Percentiles rank a stretch among this genome's conserved stretches.
These are phyloP conservation scores for Sarcophaga rosellei DNA, from an alignment of 2,888 invertebrate genomes.

Conservation along the genomic window DNA sequence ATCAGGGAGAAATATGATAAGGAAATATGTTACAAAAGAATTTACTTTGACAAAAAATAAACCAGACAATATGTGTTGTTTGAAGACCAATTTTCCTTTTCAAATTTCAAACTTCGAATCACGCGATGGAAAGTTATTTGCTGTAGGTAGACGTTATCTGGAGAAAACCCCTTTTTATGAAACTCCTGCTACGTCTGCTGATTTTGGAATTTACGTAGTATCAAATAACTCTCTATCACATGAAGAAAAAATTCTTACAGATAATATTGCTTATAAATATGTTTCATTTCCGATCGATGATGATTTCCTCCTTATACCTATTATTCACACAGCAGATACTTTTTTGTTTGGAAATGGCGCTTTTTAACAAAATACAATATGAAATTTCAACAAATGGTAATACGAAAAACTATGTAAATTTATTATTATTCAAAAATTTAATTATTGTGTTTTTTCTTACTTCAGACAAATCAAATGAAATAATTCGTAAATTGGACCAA, in stretches of 20 bases:
- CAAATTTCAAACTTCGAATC: constrained; percentile 13
- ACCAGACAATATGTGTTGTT: too few species aligned
- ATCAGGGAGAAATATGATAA: not conserved
- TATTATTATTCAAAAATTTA: too few species aligned
- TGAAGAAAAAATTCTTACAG: not conserved
- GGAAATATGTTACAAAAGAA: constrained; percentile 2
- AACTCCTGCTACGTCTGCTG: not conserved
- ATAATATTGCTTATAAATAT: constrained; percentile 22
- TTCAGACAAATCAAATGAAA: not conserved
- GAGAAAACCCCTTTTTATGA: not conserved
- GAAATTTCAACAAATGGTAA: not conserved
- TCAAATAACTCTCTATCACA: constrained; percentile 23
- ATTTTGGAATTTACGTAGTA: constrained; percentile 26
- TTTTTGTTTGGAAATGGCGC: constrained; percentile 3
- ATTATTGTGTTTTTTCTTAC: not conserved
- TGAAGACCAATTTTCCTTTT: not conserved
- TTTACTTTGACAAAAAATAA: constrained; percentile 8
- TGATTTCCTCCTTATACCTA: not conserved
- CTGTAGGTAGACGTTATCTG: constrained; percentile 1
- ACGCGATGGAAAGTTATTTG: constrained; percentile 24
- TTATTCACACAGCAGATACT: not conserved
- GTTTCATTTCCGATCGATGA: constrained; percentile 15
- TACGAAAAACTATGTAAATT: too few species aligned
- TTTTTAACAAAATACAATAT: constrained; percentile 6
- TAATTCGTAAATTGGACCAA: too few species aligned